Evolutionary conservation across 2,888 invertebrate genomes (phyloP).

Genomic region (Sepiola atlantica): DNA sequence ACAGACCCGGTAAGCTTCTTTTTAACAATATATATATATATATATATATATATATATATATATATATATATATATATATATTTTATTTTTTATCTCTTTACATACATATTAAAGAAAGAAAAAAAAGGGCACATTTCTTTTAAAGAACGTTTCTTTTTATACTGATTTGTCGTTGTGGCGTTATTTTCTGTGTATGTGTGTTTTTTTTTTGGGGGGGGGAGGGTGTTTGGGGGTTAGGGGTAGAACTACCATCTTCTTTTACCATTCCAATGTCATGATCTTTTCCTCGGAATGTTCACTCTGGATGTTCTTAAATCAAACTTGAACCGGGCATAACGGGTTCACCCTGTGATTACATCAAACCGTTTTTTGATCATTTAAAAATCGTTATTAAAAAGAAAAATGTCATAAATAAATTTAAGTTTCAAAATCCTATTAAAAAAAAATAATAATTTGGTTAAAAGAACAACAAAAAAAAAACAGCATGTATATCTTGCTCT

Average conservation of each 20-base stretch:
- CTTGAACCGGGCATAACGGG: not conserved
- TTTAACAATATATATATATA: too few species aligned
- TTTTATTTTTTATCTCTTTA: not conserved
- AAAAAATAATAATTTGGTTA: too few species aligned
- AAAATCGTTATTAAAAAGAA: not conserved
- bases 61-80: not conserved
- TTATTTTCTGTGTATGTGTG: not conserved
- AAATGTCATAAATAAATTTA: too few species aligned
- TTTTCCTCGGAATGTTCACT: not conserved
- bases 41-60: not conserved
- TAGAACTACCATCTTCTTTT: too few species aligned
- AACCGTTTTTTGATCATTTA: not conserved
- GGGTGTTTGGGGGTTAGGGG: too few species aligned
- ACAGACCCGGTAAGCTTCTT: slow-evolving; percentile 36
- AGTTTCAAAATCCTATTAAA: too few species aligned
- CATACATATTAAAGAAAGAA: not conserved
- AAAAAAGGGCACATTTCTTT: too few species aligned
- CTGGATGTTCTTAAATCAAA: not conserved
- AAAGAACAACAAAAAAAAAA: too few species aligned
- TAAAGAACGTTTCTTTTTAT: not conserved
- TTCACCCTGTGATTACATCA: not conserved
- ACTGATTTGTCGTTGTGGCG: not conserved
- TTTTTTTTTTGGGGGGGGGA: not conserved
- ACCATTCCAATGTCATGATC: not conserved
- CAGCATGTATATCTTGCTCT: too few species aligned